phyloP scores from a whole-genome alignment of 2,113 vertebrate species.

The Nothocercus julius region DNA sequence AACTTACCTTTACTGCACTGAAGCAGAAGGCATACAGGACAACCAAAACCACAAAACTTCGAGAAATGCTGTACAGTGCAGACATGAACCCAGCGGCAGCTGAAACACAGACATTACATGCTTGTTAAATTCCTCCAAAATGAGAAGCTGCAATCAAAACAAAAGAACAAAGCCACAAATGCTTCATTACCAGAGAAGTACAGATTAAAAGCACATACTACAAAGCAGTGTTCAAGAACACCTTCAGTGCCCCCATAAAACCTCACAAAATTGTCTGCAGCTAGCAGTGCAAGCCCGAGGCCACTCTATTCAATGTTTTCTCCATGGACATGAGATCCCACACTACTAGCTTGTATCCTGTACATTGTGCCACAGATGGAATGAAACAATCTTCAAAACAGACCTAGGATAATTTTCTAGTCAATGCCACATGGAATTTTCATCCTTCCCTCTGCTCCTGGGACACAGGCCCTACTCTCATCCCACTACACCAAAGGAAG shows the following conservation, averaged over 20 bases:
- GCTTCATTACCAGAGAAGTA: neutral
- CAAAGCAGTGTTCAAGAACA: neutral
- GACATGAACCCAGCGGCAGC: constrained; percentile 89
- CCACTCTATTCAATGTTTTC: neutral
- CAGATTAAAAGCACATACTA: neutral
- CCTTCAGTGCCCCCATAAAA: neutral
- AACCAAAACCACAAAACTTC: constrained; percentile 82
- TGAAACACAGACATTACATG: constrained; percentile 69
- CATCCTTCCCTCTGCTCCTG: neutral
- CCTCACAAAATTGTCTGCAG: neutral
- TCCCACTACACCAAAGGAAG: neutral
- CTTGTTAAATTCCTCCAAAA: neutral
- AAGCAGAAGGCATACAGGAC: constrained; percentile 91
- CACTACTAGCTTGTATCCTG: neutral
- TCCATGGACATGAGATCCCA: neutral
- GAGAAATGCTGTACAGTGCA: constrained; percentile 86
- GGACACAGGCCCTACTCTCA: neutral
- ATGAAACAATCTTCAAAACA: neutral
- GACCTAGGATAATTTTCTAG: neutral
- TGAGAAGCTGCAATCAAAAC: neutral
- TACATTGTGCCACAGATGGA: neutral
- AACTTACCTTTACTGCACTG: constrained; percentile 90
- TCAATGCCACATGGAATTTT: neutral
- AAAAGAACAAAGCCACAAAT: neutral
- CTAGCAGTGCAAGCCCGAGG: neutral